phyloP scores from a whole-genome alignment of 2,888 invertebrate genomes.

The Dynastes maya region DNA sequence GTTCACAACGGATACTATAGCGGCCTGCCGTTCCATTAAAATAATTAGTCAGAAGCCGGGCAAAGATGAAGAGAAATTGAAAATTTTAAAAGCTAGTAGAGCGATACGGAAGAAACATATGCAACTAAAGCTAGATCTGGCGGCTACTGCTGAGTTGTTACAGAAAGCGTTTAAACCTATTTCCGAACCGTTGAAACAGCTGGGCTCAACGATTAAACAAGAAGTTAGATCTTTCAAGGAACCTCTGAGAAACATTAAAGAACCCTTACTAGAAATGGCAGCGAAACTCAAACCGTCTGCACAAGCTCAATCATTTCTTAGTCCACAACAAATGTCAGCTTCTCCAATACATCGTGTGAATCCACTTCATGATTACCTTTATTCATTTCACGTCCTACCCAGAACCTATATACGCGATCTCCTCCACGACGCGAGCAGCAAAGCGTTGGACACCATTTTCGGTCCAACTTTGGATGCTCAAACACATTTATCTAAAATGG shows the following conservation, averaged over 20 bases:
- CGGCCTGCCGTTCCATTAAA: no score
- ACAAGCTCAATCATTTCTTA: neutral
- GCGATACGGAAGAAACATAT: no score
- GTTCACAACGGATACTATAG: no score
- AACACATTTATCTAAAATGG: conserved; percentile 6
- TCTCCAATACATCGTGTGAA: neutral
- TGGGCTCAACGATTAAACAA: no score
- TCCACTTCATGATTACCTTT: neutral
- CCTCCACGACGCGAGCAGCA: neutral
- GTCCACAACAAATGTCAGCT: neutral
- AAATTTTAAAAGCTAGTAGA: no score
- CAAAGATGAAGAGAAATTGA: no score
- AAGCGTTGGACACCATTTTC: neutral
- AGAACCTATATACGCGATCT: conserved; percentile 5
- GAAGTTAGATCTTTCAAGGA: no score
- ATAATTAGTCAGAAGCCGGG: no score
- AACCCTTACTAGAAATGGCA: conserved; percentile 1
- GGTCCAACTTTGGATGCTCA: neutral
- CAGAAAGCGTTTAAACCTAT: no score
- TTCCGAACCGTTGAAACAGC: no score
- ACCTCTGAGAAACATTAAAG: neutral
- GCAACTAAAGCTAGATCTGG: no score
- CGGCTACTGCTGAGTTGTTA: no score
- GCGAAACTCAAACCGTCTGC: neutral
- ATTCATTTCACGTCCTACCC: neutral